Conservation (phyloP, 1,140 invertebrate genomes). For the Gryon sp. region DNA sequence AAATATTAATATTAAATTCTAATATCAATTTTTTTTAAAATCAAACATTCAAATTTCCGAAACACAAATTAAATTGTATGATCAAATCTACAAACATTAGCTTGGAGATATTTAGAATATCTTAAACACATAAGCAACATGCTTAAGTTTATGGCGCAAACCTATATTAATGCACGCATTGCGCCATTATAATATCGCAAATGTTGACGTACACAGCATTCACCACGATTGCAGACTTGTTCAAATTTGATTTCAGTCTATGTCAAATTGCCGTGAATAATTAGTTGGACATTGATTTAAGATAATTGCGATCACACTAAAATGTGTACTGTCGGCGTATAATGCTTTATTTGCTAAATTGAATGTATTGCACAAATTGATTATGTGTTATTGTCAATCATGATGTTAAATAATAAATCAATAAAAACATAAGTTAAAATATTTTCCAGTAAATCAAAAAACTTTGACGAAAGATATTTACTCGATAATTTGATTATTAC, state of each 20-base stretch:
- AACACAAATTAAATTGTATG: background rate
- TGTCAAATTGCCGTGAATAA: constrained; percentile 18
- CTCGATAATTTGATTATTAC: too few relatives aligned
- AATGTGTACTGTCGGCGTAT: background rate
- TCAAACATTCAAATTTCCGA: background rate
- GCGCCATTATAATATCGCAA: constrained; percentile 29
- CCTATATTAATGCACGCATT: constrained; percentile 22
- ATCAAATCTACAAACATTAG: background rate
- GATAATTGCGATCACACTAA: background rate
- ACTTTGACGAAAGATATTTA: too few relatives aligned
- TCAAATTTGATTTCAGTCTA: constrained; percentile 4
- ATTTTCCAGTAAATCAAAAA: too few relatives aligned
- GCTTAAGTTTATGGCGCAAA: constrained; percentile 16
- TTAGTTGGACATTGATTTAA: background rate
- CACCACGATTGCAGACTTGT: constrained; percentile 12
- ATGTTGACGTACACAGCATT: constrained; percentile 12
- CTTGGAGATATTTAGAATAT: constrained; percentile 19
- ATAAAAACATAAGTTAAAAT: too few relatives aligned
- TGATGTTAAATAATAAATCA: too few relatives aligned
- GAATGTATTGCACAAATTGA: too few relatives aligned
- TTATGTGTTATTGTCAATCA: too few relatives aligned
- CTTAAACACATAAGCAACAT: constrained; percentile 3
- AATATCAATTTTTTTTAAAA: too few relatives aligned
- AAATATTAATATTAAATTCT: too few relatives aligned
- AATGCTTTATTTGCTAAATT: too few relatives aligned